Percentiles rank a stretch among this genome's conserved stretches.
These are phyloP conservation scores for Hedychridium roseum DNA, from an alignment of 2,888 invertebrate genomes.

Conservation along the genomic window DNA sequence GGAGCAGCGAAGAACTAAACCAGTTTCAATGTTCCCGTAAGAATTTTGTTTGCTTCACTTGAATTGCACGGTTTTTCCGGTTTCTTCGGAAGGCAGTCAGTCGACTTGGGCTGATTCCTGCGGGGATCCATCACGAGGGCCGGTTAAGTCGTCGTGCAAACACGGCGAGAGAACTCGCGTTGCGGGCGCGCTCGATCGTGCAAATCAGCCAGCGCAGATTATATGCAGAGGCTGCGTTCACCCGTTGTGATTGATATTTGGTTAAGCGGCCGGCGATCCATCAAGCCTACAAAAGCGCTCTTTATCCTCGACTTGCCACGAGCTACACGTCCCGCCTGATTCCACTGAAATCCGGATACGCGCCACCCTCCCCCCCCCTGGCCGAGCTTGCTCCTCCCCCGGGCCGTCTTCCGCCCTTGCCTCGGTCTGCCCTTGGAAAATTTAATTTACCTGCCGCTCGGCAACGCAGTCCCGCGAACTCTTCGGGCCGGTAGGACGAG, in stretches of 20 bases:
- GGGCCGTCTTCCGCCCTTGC: not conserved
- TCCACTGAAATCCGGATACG: constrained; percentile 28
- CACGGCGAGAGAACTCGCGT: constrained; percentile 14
- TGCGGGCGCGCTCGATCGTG: constrained; percentile 7
- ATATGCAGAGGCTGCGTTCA: constrained; percentile 40
- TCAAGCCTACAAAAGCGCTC: constrained; percentile 43
- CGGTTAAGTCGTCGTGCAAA: constrained; percentile 42
- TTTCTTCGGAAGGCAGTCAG: too few species aligned
- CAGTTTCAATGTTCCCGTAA: too few species aligned
- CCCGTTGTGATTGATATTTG: constrained; percentile 49
- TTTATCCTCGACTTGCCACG: constrained; percentile 37
- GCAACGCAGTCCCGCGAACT: too few species aligned
- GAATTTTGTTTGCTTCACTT: too few species aligned
- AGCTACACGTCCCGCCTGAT: constrained; percentile 34
- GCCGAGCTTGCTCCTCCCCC: constrained; percentile 3
- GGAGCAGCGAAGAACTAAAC: too few species aligned
- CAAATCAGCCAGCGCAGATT: constrained; percentile 45
- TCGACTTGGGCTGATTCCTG: constrained; percentile 11
- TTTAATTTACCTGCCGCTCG: too few species aligned
- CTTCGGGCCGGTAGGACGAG: too few species aligned
- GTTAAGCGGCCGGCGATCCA: constrained; percentile 46
- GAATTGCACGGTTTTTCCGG: too few species aligned
- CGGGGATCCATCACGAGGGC: constrained; percentile 28
- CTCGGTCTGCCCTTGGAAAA: not conserved
- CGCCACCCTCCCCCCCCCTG: not conserved